Conservation (phyloP, 2,113 vertebrate species). For the Cranoglanis bouderius region DNA sequence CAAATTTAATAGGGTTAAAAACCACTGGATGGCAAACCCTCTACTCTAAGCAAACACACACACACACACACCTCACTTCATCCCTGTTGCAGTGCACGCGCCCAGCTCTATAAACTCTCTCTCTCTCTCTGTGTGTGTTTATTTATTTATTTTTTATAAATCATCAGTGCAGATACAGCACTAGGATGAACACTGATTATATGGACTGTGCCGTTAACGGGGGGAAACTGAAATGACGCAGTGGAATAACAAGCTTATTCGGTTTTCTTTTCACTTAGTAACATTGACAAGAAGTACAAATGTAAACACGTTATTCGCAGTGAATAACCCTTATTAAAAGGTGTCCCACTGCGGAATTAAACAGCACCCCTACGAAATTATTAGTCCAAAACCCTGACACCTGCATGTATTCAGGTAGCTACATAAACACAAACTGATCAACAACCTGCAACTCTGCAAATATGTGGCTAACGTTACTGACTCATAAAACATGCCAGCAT, state of each 20-base stretch:
- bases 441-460: neutral
- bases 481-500: neutral
- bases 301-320: neutral
- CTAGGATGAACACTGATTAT: neutral
- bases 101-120: neutral
- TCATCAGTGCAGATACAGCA: neutral
- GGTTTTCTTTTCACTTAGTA: neutral
- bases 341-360: neutral
- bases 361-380: conserved; percentile 29
- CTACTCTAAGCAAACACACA: neutral
- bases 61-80: neutral
- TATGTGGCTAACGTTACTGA: neutral
- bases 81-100: neutral
- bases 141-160: too few species aligned
- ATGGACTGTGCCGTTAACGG: neutral
- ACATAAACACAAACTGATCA: neutral
- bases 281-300: neutral
- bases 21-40: neutral
- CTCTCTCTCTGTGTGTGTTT: neutral
- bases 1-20: neutral
- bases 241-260: neutral
- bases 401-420: neutral
- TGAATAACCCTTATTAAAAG: neutral
- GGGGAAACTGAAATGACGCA: conserved; percentile 12
- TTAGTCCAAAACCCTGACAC: neutral